Base-by-base conservation (phyloP, 2,888 invertebrate species). In the Pseudococcus viburni region DNA sequence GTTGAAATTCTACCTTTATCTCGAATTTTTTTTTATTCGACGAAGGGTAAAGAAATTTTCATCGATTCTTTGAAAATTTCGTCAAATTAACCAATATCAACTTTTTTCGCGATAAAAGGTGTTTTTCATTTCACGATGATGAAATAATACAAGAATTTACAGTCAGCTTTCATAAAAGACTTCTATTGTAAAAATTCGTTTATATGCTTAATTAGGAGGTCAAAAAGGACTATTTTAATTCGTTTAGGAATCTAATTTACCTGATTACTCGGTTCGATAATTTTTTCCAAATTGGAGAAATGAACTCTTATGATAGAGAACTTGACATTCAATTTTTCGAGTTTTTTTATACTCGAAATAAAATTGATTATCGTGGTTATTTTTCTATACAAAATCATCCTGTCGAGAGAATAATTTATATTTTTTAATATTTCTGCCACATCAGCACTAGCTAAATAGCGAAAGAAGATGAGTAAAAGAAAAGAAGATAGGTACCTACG, bases 51-150 rank as follows among this genome's bases (percentile, higher is more conserved):
- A 33, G 3, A 33, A 33, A 33, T 33, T n/a, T n/a, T 33, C 26
- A 73, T 73, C 3, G 26, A 12, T 73, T 73, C 26, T 33, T 73
- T 73, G 68, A 73, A 33, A 73, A 11, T 73, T n/a, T n/a, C 68
- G 15, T 33, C 15, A 33, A 73, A 73, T 26, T 73, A 73, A 33
- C 68, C 4, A 33, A 73, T 22, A 33, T 33, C 26, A 33, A 33
- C 26, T 73, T 73, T 73, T 12, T 33, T 12, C 1, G 33, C 9
- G 68, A 73, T 73, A 73, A 73, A 73, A 73, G 33, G 5, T 73
- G 22, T 73, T 26, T 73, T 33, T 33, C 64, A 12, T 64, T 73
- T 73, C 68, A 33, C 15, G 12, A 64, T 64, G 64, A 64, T 55
- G 59, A 5, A 59, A 59, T 19, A 33, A 73, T 73, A 73, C 12